Evolutionary conservation across 92 coral and sea anemone genomes (phyloP), one percentile per base, ranked within the genome.

Genomic region (Actinostola sp.): DNA sequence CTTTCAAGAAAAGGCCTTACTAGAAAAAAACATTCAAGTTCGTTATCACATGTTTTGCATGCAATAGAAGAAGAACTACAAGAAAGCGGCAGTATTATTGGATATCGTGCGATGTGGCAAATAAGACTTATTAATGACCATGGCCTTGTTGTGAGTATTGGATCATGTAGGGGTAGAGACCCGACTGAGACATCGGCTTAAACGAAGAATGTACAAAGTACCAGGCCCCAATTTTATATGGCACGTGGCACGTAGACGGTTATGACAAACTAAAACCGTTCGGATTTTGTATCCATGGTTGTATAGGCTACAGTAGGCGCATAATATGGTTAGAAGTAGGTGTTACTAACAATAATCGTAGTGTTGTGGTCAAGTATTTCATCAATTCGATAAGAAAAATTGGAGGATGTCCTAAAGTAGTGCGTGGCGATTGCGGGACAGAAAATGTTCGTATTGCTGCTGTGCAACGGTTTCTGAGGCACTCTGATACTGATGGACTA

Each of bases 221-320:
- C 56, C 51, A 45, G 85, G 79, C 16, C 85, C 85, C 48, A 71
- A 79, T 50, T 62, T 30, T 2, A 49, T 74, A 27, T 83, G 82
- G 88, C 88, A 83, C 42, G 31, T 83, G 13, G n/a, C n/a, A n/a
- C n/a, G n/a, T n/a, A n/a, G 88, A 83, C 51, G 78, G 82, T 16
- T 70, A 75, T 19, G 83, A 83, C 43, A 83, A 83, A 63, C 66
- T 83, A 11, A 83, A 82, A 34, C 88, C 82, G 32, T 82, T 67
- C 36, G 78, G 78, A 2, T 55, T 72, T 59, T 72, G 78, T 30
- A 34, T 72, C 11, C 79, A 73, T 44, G 72, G 57, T 27, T 43
- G 61, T 50, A 48, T 75, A 9, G 73, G 81, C 58, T 75, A 61
- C 45, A 13, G 26, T 14, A 29, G 81, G 12, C 55, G 73, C 1